These are phyloP conservation scores for Venusia cambrica DNA, from an alignment of 2,888 invertebrate species.

Conservation along the genomic window DNA sequence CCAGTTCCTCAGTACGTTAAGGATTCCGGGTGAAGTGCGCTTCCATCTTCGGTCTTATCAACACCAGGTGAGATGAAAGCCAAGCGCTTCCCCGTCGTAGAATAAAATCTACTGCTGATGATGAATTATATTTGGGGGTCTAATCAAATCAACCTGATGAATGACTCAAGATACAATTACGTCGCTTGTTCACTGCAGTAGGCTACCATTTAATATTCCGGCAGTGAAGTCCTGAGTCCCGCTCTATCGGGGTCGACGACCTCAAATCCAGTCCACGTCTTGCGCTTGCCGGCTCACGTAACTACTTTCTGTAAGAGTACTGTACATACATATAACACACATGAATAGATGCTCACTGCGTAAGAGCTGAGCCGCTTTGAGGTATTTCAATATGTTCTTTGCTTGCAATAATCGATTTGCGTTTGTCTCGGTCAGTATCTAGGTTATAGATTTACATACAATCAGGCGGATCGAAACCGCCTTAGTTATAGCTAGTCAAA, in stretches of 20 bases:
- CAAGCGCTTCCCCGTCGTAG: no score
- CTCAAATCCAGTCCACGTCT: constrained; percentile 76
- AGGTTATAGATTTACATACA: constrained; percentile 26
- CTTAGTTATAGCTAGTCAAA: constrained; percentile 7
- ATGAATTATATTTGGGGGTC: no score
- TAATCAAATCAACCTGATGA: no score
- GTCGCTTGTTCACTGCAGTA: constrained; percentile 28
- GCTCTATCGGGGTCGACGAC: constrained; percentile 66
- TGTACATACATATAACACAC: constrained; percentile 46
- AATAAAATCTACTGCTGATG: no score
- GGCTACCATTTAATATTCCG: constrained; percentile 61
- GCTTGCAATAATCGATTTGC: constrained; percentile 24
- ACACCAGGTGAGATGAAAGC: no score
- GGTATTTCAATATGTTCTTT: constrained; percentile 22
- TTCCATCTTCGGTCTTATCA: no score
- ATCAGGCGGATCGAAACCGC: constrained; percentile 20
- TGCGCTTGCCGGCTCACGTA: constrained; percentile 72
- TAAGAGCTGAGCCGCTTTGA: constrained; percentile 22
- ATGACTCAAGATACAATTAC: constrained; percentile 21
- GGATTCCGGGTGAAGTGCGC: no score
- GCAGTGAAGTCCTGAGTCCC: constrained; percentile 74
- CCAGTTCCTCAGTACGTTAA: no score
- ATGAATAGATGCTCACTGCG: constrained; percentile 30
- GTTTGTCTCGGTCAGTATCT: constrained; percentile 18
- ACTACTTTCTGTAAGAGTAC: constrained; percentile 71